Evolutionary conservation across 2,888 invertebrate genomes (phyloP).

Genomic region (Drosophila conformis): DNA sequence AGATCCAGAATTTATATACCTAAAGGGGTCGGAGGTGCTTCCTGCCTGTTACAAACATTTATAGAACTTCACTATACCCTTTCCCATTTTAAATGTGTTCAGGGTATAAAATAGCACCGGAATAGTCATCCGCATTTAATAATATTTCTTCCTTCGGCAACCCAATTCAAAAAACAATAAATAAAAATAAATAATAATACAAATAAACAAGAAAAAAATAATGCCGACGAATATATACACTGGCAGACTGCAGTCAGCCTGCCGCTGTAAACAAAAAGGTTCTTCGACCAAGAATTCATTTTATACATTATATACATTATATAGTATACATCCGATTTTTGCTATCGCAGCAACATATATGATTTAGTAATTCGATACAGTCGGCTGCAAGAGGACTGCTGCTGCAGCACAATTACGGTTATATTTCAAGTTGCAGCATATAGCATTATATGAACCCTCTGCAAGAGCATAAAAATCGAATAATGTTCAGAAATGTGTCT

Average conservation of each 20-base stretch:
- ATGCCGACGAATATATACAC: not conserved
- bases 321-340: no score
- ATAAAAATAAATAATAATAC: not conserved
- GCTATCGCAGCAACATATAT: no score
- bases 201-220: not conserved
- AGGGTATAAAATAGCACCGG: no score
- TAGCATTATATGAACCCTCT: no score
- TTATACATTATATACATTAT: no score
- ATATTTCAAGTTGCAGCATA: not conserved
- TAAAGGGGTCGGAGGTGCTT: not conserved
- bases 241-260: not conserved
- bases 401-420: no score
- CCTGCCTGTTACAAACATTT: not conserved
- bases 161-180: not conserved
- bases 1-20: not conserved
- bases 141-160: not conserved
- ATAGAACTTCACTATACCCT: not conserved
- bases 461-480: not conserved
- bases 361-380: not conserved
- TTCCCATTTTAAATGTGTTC: not conserved
- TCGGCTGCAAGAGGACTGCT: no score
- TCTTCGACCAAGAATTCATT: no score
- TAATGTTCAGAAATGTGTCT: not conserved
- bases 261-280: not conserved
- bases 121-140: not conserved